These are phyloP conservation scores for Sphenodon punctatus DNA, from an alignment of 2,797 vertebrate genomes.

Conservation along the genomic window DNA sequence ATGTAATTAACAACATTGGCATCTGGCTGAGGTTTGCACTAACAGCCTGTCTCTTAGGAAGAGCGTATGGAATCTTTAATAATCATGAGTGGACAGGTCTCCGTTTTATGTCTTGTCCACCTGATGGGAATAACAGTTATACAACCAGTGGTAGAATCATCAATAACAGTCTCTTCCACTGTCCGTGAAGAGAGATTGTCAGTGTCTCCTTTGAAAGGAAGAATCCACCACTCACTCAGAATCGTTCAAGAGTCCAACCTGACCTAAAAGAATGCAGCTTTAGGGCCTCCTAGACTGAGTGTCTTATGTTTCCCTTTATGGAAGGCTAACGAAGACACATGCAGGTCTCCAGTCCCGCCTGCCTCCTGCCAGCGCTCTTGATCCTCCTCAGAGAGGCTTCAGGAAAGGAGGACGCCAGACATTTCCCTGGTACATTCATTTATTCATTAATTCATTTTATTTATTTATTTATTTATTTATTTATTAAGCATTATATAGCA, in stretches of 20 bases:
- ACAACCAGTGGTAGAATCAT: neutral
- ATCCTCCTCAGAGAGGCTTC: too few relatives aligned
- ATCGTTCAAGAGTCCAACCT: neutral
- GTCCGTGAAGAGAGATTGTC: neutral
- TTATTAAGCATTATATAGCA: too few relatives aligned
- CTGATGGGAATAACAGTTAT: neutral
- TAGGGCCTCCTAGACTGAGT: neutral
- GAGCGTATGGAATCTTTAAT: neutral
- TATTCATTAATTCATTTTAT: too few relatives aligned
- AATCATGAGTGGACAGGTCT: neutral
- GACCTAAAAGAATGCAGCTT: neutral
- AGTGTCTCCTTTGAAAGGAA: neutral
- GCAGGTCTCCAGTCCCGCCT: neutral
- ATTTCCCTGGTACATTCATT: neutral
- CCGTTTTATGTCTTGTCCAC: neutral
- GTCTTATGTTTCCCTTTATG: neutral
- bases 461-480: too few relatives aligned
- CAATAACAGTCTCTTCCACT: neutral
- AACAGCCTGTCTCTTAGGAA: neutral
- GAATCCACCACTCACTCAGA: too few relatives aligned
- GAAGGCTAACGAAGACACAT: neutral
- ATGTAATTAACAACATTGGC: too few relatives aligned
- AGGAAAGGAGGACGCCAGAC: too few relatives aligned
- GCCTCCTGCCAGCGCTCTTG: too few relatives aligned
- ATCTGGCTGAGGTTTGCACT: neutral